Conservation (phyloP, 2,888 invertebrate genomes). For the Agrotis segetum region DNA sequence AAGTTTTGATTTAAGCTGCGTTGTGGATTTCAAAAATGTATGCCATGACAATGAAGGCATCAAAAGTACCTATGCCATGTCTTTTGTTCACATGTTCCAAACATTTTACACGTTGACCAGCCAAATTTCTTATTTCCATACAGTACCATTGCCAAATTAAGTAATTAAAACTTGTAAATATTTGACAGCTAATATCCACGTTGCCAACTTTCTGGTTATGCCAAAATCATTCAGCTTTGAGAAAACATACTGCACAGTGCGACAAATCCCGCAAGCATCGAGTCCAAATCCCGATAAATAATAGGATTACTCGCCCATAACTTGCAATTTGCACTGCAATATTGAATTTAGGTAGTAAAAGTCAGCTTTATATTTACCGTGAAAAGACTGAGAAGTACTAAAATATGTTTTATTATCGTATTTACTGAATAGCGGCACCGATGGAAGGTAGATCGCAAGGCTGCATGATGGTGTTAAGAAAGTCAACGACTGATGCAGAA, state of each 20-base stretch:
- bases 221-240: not conserved
- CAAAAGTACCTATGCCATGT: too few relatives aligned
- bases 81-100: too few relatives aligned
- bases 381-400: conserved; percentile 29
- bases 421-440: not conserved
- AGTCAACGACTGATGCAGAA: too few relatives aligned
- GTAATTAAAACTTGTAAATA: too few relatives aligned
- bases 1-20: too few relatives aligned
- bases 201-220: too few relatives aligned
- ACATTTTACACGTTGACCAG: too few relatives aligned
- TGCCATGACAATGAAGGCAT: too few relatives aligned
- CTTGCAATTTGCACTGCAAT: conserved; percentile 36
- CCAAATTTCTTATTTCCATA: too few relatives aligned
- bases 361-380: conserved; percentile 30
- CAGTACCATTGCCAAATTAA: too few relatives aligned
- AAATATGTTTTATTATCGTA: conserved; percentile 2
- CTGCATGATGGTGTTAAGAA: not conserved
- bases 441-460: not conserved
- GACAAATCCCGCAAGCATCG: conserved; percentile 8
- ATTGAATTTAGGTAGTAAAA: conserved; percentile 27
- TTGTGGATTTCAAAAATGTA: too few relatives aligned
- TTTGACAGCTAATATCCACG: too few relatives aligned
- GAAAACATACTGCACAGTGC: conserved; percentile 15
- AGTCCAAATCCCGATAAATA: conserved; percentile 27
- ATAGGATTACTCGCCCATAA: conserved; percentile 23